Evolutionary conservation across 2,113 vertebrate genomes (phyloP), one percentile per base, ranked within the genome.

Genomic region (Chionis minor): DNA sequence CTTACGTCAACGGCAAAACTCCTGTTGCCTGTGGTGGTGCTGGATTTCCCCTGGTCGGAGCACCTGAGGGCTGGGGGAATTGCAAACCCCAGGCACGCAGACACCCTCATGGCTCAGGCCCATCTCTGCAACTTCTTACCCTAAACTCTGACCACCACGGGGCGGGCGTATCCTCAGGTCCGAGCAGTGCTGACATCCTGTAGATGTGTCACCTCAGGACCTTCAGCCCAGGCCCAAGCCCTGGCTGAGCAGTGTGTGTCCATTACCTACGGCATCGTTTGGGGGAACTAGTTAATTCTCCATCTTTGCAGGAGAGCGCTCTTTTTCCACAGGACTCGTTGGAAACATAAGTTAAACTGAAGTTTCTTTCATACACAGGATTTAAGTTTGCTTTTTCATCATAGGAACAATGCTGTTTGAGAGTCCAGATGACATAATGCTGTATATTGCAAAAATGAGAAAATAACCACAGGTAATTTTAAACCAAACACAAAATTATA

Each of bases 401-500:
- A 38, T 33, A 90, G 28, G 45, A 95, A 97, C 58, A 93, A 97
- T 95, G 85, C 20, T 66, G 19, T 44, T 89, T 69, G 70, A 96
- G 66, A 92, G 51, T 92, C 75, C 77, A 92, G 56, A 96, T 62
- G 81, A 91, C 51, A 93, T 86, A 93, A 96, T 92, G 81, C 61
- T 96, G 85, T 81, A 89, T 87, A 94, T 86, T 90, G 45, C 56
- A 92, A 92, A 94, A 94, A 81, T 33, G 54, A 94, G 67, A 96
- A 97, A 92, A 96, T 95, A 95, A 84, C 88, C 78, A 94, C 42
- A 52, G 52, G 86, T 94, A 95, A 94, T 74, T 95, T 96, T 86
- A 97, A 96, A 95, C 82, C 67, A 96, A 97, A 95, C 82, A 83
- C 94, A 92, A 83, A 97, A 97, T 97, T 97, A 92, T 96, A 97